phyloP scores from a whole-genome alignment of 2,888 invertebrate species.

The Drosophila recens region DNA sequence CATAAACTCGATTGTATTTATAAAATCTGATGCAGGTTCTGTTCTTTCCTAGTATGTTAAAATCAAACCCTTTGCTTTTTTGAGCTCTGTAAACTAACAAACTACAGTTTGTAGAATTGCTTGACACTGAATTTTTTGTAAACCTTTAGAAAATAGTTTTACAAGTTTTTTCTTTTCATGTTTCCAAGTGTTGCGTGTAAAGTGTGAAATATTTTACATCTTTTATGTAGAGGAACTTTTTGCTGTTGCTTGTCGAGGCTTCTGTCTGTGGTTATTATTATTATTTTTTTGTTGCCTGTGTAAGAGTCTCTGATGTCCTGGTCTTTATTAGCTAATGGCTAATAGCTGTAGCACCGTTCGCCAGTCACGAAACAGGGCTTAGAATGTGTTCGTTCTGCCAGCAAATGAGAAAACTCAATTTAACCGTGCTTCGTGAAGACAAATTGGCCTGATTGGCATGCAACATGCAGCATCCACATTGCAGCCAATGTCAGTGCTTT shows the following conservation, averaged over 20 bases:
- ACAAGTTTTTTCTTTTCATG: constrained; percentile 6
- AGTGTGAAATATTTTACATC: constrained; percentile 26
- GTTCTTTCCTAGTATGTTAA: neutral
- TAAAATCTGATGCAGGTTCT: neutral
- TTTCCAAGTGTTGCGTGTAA: constrained; percentile 24
- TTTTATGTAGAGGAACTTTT: constrained; percentile 15
- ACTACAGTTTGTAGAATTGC: constrained; percentile 25
- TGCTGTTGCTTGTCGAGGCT: constrained; percentile 21
- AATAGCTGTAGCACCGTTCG: constrained; percentile 54
- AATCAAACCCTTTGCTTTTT: neutral
- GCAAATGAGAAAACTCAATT: constrained; percentile 47
- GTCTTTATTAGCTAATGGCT: constrained; percentile 62
- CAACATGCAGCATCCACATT: constrained; percentile 5
- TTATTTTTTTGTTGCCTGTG: neutral
- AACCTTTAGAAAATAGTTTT: constrained; percentile 25
- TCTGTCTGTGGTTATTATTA: constrained; percentile 42
- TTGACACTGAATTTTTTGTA: constrained; percentile 24
- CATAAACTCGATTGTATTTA: neutral
- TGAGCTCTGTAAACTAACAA: neutral
- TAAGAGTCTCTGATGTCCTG: constrained; percentile 24
- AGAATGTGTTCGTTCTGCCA: constrained; percentile 18
- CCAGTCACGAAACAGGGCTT: constrained; percentile 54
- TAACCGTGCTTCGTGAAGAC: constrained; percentile 29
- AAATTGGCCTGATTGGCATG: constrained; percentile 67
- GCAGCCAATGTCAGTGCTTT: constrained; percentile 23